These are phyloP conservation scores for Epinotia bilunana DNA, from an alignment of 2,888 invertebrate species.

Conservation along the genomic window DNA sequence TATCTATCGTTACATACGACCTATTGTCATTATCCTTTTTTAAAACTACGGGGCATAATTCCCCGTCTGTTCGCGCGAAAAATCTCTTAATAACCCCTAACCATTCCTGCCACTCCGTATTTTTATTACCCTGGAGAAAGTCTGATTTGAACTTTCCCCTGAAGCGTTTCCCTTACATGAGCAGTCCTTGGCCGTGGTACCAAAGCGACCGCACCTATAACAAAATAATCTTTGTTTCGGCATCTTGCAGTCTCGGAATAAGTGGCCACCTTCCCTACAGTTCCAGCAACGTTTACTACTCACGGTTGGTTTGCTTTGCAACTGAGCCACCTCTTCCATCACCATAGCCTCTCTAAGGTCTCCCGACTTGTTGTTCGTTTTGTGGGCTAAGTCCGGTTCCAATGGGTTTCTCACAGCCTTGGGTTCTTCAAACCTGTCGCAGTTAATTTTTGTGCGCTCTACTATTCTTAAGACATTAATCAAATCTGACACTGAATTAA, in stretches of 20 bases:
- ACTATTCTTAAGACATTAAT: constrained; percentile 8
- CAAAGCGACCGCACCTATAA: background rate
- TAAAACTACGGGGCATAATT: constrained; percentile 18
- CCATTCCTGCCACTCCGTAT: constrained; percentile 43
- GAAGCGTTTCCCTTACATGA: constrained; percentile 7
- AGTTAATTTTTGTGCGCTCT: constrained; percentile 5
- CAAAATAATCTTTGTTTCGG: constrained; percentile 4
- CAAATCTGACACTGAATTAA: background rate
- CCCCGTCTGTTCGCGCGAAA: background rate
- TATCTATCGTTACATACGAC: constrained; percentile 25
- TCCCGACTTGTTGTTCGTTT: background rate
- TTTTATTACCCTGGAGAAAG: constrained; percentile 18
- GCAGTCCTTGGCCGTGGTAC: background rate
- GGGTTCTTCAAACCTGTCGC: constrained; percentile 2
- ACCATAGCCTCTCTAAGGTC: background rate
- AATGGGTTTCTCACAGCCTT: background rate
- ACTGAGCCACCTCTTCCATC: background rate
- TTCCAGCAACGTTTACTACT: background rate
- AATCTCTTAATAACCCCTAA: constrained; percentile 8
- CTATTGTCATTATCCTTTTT: constrained; percentile 38
- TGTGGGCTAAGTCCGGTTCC: constrained; percentile 10
- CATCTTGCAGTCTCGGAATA: background rate
- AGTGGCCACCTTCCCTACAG: background rate
- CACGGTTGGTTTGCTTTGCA: background rate
- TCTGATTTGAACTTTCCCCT: constrained; percentile 20